Evolutionary conservation across 2,113 vertebrate genomes (phyloP).

Genomic region (Pyrgilauda ruficollis): DNA sequence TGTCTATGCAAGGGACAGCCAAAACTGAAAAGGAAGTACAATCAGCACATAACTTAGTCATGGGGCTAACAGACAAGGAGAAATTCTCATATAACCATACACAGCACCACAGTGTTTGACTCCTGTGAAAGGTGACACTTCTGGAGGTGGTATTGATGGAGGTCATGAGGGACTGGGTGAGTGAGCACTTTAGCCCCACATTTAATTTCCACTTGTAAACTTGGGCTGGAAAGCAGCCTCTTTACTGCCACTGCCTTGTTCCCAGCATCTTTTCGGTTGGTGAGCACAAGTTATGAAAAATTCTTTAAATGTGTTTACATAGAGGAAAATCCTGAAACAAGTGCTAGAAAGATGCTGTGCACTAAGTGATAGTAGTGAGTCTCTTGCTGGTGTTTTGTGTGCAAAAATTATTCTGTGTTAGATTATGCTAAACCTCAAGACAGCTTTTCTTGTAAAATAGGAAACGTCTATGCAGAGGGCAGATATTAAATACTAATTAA

Average conservation of each 20-base stretch:
- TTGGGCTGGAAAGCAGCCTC: background rate
- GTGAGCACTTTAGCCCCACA: background rate
- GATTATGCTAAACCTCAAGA: background rate
- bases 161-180: background rate
- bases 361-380: background rate
- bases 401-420: background rate
- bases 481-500: background rate
- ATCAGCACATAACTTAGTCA: background rate
- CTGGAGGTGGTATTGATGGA: background rate
- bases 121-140: accelerated
- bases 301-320: background rate
- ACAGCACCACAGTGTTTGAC: background rate
- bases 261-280: background rate
- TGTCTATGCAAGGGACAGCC: background rate
- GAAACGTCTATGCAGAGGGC: background rate
- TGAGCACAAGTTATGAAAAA: background rate
- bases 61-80: background rate
- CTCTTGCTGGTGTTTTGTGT: background rate
- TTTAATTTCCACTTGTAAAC: background rate
- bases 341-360: background rate
- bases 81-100: background rate
- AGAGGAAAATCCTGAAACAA: background rate
- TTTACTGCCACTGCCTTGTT: background rate
- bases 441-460: background rate
- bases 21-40: background rate